Evolutionary conservation across 1,140 invertebrate genomes (phyloP), one percentile per base, ranked within the genome.

Genomic region (Zaprionus kolodkinae): DNA sequence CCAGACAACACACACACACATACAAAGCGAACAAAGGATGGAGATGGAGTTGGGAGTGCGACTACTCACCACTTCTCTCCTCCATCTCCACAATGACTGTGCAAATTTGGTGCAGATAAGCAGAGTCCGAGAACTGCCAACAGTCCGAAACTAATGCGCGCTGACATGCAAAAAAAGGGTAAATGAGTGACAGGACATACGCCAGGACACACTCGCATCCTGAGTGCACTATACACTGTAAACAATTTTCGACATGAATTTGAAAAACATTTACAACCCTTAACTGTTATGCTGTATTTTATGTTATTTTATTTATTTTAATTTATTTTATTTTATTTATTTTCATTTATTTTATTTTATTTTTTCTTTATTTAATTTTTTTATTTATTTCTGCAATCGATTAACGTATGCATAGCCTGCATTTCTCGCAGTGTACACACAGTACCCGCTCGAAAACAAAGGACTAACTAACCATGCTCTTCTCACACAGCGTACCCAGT

Each of bases 151-250:
- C 84, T 89, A 89, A 88, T 88, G 85, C 81, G 74, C 85, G 85
- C 81, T 88, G 84, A 88, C 84, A 88, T 88, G 84, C 84, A 88
- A 88, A 87, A 87, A 87, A 78, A 81, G 85, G 85, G 84, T 88
- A 84, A 88, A 81, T 88, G 84, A 88, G 85, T 88, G 84, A 88
- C 84, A 88, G 84, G 71, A 88, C 68, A 54, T 54, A 64, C 66
- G 62, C 55, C 35, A 72, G 68, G 63, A 38, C 68, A 72, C 36
- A 40, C 43, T 30, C 63, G 27, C 36, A 17, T 36, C 25, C 21
- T 40, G 62, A 17, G 50, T 40, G 35, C 35, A 7, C 45, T 11
- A 10, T 50, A 25, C 45, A 50, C 45, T 50, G 45, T 4, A 50
- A 50, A 50, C 9, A 50, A 50, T 50, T 50, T 21, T 21, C 11